Percentiles rank a stretch among this genome's conserved stretches.
phyloP scores from a whole-genome alignment of 2,113 vertebrate species.

The Erythrocebus patas region DNA sequence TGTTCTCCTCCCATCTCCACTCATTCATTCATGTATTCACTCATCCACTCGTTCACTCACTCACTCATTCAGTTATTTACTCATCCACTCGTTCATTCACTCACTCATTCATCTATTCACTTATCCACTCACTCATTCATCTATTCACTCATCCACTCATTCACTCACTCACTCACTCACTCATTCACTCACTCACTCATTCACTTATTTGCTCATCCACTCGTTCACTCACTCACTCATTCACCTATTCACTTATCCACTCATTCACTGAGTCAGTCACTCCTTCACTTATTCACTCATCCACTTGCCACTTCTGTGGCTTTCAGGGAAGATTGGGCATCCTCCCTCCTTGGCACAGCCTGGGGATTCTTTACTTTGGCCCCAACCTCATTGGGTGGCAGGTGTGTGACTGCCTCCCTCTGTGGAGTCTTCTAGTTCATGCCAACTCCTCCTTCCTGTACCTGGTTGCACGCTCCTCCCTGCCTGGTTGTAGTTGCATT shows the following conservation, averaged over 20 bases:
- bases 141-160: accelerated
- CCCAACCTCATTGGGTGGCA: not conserved
- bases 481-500: not conserved
- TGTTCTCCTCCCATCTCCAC: too few species aligned
- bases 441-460: not conserved
- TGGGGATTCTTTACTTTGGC: not conserved
- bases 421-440: not conserved
- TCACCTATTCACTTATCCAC: too few species aligned
- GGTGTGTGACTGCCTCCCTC: accelerated
- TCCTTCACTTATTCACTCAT: too few species aligned
- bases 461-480: not conserved
- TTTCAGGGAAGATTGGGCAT: not conserved
- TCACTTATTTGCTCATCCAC: too few species aligned
- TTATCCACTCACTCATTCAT: accelerated
- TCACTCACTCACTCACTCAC: accelerated
- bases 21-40: too few species aligned
- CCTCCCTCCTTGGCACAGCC: not conserved
- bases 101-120: too few species aligned
- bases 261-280: too few species aligned
- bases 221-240: too few species aligned
- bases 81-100: too few species aligned
- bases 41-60: too few species aligned
- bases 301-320: not conserved
- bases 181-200: too few species aligned
- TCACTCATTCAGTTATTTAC: accelerated